Base-by-base conservation (phyloP, 2,113 vertebrate genomes). In the Sander vitreus region DNA sequence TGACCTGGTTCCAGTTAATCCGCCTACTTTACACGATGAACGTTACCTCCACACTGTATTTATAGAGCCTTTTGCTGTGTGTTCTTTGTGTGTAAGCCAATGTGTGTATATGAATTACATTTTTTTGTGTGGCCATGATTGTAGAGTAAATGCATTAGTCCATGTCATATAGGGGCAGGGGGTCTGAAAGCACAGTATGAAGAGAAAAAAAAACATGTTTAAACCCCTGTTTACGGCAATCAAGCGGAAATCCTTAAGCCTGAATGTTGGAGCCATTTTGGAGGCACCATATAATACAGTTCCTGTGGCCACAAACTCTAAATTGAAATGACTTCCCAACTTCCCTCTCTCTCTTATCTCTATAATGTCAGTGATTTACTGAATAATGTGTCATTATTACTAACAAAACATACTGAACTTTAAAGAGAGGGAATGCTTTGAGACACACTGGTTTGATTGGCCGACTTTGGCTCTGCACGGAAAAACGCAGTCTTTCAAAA, bases 1-100 rank as follows among this genome's bases (percentile, higher is more conserved):
- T 93, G 91, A 93, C 91, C 91, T 93, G 89, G 85, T 93, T 93
- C 86, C 84, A 87, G 90, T 84, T 89, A 91, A 91, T 87, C 89
- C 88, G 79, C 89, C 90, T 86, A 91, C 90, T 92, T 89, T 87
- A 86, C 87, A 90, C 78, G 50, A 87, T 78, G 74, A 91, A 87
- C 85, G 76, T 92, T 91, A 92, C 88, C 89, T 89, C 86, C 89
- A 89, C 86, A 72, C 77, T 84, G 84, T 92, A 92, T 93, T 92
- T 90, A 91, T 92, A 92, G 88, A 85, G 83, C 76, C 57, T 81
- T 89, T 92, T 55, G 33, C 78, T 88, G 80, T 81, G 50, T 84
- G 51, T 80, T 59, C 11, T 66, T n/a, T 76, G 57, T 81, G 67
- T 51, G 58, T 80, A 68, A 80, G 73, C 66, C 2, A 11, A 33